These are phyloP conservation scores for Melipona beecheii DNA, from an alignment of 2,888 invertebrate species.

Conservation along the genomic window DNA sequence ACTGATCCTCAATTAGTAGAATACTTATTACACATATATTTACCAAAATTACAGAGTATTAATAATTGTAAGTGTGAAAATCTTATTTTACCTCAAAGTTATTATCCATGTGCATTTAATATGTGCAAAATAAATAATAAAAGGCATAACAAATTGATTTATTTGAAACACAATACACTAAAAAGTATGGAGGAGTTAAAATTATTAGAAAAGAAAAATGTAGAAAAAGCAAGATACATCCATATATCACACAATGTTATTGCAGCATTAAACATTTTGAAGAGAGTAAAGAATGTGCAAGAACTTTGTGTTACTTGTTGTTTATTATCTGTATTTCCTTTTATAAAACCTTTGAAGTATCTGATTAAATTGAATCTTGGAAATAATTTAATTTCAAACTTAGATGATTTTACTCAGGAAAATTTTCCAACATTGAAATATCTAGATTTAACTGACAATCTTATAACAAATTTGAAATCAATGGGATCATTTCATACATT, in stretches of 20 bases:
- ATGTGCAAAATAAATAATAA: constrained; percentile 42
- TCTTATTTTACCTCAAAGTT: constrained; percentile 13
- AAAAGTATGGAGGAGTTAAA: background rate
- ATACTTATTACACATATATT: constrained; percentile 8
- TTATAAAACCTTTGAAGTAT: constrained; percentile 48
- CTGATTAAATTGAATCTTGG: constrained; percentile 58
- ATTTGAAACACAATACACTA: constrained; percentile 21
- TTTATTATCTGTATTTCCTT: constrained; percentile 10
- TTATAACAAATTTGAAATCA: constrained; percentile 52
- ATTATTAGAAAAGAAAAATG: constrained; percentile 2
- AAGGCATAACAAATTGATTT: constrained; percentile 25
- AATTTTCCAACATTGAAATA: constrained; percentile 61
- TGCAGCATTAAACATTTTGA: constrained; percentile 1
- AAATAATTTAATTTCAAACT: constrained; percentile 54
- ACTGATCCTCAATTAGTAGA: constrained; percentile 29
- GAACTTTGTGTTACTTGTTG: constrained; percentile 45
- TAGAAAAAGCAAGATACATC: constrained; percentile 26
- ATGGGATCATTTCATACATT: constrained; percentile 59
- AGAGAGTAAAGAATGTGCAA: constrained; percentile 28
- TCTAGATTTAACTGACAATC: constrained; percentile 65
- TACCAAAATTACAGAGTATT: constrained; percentile 38
- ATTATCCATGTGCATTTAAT: constrained; percentile 47
- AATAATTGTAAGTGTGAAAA: constrained; percentile 19
- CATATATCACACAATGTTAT: constrained; percentile 36
- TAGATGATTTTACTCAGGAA: constrained; percentile 48